Percentiles rank a stretch among this genome's conserved stretches.
Evolutionary conservation across 2,888 invertebrate genomes (phyloP).

Genomic region (Heliconius ismenius): DNA sequence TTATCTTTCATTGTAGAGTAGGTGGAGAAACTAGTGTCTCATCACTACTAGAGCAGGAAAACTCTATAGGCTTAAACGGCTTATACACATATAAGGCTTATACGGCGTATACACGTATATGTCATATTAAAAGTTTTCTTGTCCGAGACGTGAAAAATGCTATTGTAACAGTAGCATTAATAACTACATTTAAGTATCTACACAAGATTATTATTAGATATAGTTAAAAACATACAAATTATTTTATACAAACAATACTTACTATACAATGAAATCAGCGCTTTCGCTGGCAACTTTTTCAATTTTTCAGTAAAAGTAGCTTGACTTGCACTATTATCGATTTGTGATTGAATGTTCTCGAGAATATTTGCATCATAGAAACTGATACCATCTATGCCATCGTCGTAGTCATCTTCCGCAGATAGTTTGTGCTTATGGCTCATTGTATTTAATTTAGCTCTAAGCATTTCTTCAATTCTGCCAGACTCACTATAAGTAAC

Average conservation of each 20-base stretch:
- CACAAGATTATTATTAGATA: no score
- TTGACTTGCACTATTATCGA: neutral
- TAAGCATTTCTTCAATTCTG: neutral
- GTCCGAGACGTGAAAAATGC: no score
- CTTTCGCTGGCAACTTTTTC: slow-evolving; percentile 24
- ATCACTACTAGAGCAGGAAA: no score
- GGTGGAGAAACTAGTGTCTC: no score
- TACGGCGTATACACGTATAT: no score
- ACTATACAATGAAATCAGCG: slow-evolving; percentile 10
- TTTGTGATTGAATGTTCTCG: neutral
- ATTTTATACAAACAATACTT: slow-evolving; percentile 7
- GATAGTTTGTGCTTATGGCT: neutral
- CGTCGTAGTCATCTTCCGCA: neutral
- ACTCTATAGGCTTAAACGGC: no score
- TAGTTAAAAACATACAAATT: neutral
- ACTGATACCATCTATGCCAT: neutral
- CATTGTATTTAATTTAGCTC: neutral
- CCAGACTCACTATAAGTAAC: neutral
- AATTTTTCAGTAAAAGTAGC: slow-evolving; percentile 23
- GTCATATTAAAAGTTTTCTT: no score
- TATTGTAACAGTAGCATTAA: no score
- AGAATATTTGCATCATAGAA: neutral
- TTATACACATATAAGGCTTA: no score
- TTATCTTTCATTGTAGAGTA: neutral
- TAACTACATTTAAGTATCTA: no score